A percentile compares a stretch with the other conserved stretches of the same genome.
phyloP scores from a whole-genome alignment of 2,113 vertebrate genomes.

The Pituophis catenifer region DNA sequence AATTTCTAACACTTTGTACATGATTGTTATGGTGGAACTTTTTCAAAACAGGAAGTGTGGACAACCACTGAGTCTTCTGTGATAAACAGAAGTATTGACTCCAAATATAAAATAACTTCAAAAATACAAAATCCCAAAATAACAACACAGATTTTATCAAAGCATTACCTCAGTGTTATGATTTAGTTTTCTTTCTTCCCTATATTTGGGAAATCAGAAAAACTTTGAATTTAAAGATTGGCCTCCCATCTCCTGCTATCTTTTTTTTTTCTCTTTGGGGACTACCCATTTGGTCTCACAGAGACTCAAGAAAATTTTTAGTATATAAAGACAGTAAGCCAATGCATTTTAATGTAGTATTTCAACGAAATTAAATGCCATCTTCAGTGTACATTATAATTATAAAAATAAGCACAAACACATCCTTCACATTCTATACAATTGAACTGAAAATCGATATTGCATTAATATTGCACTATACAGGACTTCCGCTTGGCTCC shows the following conservation, averaged over 20 bases:
- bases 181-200: neutral
- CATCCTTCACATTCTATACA: too few relatives aligned
- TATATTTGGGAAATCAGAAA: neutral
- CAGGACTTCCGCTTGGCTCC: too few relatives aligned
- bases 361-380: too few relatives aligned
- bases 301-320: neutral
- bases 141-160: neutral
- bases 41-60: neutral
- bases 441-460: too few relatives aligned
- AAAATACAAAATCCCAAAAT: neutral
- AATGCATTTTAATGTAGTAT: too few relatives aligned
- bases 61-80: neutral
- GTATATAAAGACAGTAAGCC: neutral
- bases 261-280: neutral
- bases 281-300: neutral
- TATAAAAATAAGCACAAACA: too few relatives aligned
- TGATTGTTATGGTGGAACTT: neutral
- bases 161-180: neutral
- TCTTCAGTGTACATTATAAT: too few relatives aligned
- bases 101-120: neutral
- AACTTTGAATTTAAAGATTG: neutral
- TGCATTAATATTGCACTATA: too few relatives aligned
- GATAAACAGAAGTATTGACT: neutral
- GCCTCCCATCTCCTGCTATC: neutral
- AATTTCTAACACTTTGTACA: neutral